phyloP scores from a whole-genome alignment of 1,140 invertebrate genomes.

The Akabosia matsudoensis region DNA sequence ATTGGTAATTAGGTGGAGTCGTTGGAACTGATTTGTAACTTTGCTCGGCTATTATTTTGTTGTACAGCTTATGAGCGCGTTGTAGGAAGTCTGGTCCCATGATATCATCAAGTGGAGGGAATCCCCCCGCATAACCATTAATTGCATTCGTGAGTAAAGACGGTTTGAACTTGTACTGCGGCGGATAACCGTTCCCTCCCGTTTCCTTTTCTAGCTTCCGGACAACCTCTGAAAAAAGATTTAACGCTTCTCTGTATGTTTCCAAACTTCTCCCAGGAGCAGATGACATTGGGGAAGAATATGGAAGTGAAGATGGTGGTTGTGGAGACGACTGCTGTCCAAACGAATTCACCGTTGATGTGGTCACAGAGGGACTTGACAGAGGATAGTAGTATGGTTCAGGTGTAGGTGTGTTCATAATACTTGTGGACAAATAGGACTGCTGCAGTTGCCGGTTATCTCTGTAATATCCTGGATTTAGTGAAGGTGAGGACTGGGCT shows the following conservation, averaged over 20 bases:
- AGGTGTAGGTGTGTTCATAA: not conserved
- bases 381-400: not conserved
- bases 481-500: too few relatives aligned
- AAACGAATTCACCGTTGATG: not conserved
- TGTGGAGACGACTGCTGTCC: not conserved
- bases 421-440: too few relatives aligned
- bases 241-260: not conserved
- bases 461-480: too few relatives aligned
- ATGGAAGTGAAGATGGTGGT: not conserved
- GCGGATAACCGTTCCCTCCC: not conserved
- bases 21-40: too few relatives aligned
- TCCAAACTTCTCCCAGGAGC: not conserved
- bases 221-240: not conserved
- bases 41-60: conserved; percentile 2
- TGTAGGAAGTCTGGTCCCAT: conserved; percentile 14
- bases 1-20: not conserved
- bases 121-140: not conserved
- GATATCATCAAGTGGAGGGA: not conserved
- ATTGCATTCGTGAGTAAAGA: not conserved
- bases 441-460: too few relatives aligned
- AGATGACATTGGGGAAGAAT: not conserved
- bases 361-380: not conserved
- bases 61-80: not conserved
- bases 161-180: not conserved
- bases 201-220: not conserved